Percentiles rank a stretch among this genome's conserved stretches.
Evolutionary conservation across 2,888 invertebrate species (phyloP).

Genomic region (Ecdyonurus torrentis): DNA sequence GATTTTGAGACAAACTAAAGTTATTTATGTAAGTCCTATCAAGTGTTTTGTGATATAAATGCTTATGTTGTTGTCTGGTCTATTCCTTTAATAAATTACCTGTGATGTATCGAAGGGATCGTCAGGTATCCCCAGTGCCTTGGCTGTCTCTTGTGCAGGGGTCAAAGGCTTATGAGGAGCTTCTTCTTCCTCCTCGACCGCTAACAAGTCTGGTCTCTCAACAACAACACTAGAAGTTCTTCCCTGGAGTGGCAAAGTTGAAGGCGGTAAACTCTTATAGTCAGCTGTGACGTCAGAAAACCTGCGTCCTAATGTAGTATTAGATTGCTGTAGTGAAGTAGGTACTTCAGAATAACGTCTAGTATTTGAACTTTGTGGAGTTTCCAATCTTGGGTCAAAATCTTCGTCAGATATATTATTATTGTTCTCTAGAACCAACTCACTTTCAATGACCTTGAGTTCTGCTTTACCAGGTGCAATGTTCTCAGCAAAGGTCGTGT

Average conservation of each 20-base stretch:
- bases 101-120: constrained; percentile 81
- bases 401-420: constrained; percentile 51
- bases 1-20: too few relatives aligned
- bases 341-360: background rate
- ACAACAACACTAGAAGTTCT: background rate
- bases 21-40: too few relatives aligned
- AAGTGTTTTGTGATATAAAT: too few relatives aligned
- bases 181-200: constrained; percentile 37
- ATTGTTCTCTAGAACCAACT: constrained; percentile 35
- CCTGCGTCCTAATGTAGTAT: background rate
- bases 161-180: constrained; percentile 49
- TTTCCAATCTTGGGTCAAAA: constrained; percentile 34
- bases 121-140: constrained; percentile 16
- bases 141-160: constrained; percentile 32
- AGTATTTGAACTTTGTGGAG: background rate
- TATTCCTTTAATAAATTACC: too few relatives aligned
- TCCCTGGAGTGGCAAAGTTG: constrained; percentile 3
- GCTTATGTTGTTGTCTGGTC: too few relatives aligned
- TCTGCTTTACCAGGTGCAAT: constrained; percentile 37
- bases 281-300: background rate
- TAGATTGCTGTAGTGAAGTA: too few relatives aligned
- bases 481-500: constrained; percentile 41
- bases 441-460: constrained; percentile 36
- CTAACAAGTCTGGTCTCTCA: constrained; percentile 23
- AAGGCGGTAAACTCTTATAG: background rate